phyloP scores from a whole-genome alignment of 2,797 vertebrate species.

The Remorina albescens region DNA sequence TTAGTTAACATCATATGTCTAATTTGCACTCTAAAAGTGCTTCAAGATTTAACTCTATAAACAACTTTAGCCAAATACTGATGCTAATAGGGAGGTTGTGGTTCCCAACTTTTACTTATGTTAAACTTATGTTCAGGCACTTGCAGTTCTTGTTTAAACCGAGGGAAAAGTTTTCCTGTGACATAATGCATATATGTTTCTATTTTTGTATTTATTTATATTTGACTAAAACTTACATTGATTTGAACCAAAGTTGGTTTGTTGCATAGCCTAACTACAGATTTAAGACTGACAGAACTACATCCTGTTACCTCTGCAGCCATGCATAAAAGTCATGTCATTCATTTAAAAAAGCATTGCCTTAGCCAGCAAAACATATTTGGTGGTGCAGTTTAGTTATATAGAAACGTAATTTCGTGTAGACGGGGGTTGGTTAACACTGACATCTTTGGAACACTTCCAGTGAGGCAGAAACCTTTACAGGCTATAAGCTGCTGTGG shows the following conservation, averaged over 20 bases:
- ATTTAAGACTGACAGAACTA: no score
- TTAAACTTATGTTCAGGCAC: no score
- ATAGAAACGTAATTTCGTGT: not conserved
- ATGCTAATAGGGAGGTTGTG: not conserved
- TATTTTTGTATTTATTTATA: no score
- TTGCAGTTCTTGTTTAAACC: no score
- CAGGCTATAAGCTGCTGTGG: slow-evolving; percentile 43
- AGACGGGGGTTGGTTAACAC: not conserved
- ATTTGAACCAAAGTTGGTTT: no score
- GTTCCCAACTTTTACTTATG: slow-evolving; percentile 10
- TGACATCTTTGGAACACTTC: slow-evolving; percentile 51
- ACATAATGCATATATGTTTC: no score
- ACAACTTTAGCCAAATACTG: not conserved
- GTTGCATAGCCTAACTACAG: no score
- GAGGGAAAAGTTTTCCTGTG: no score
- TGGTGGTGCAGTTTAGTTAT: not conserved
- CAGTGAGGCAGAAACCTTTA: slow-evolving; percentile 61
- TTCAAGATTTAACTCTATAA: not conserved
- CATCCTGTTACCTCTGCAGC: no score
- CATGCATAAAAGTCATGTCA: no score
- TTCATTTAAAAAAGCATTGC: not conserved
- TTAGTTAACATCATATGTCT: not conserved
- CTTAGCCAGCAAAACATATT: not conserved
- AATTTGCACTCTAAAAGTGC: not conserved
- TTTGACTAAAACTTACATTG: no score